Percentiles rank a stretch among this genome's conserved stretches.
These are phyloP conservation scores for Zophobas morio DNA, from an alignment of 1,140 invertebrate species.

Conservation along the genomic window DNA sequence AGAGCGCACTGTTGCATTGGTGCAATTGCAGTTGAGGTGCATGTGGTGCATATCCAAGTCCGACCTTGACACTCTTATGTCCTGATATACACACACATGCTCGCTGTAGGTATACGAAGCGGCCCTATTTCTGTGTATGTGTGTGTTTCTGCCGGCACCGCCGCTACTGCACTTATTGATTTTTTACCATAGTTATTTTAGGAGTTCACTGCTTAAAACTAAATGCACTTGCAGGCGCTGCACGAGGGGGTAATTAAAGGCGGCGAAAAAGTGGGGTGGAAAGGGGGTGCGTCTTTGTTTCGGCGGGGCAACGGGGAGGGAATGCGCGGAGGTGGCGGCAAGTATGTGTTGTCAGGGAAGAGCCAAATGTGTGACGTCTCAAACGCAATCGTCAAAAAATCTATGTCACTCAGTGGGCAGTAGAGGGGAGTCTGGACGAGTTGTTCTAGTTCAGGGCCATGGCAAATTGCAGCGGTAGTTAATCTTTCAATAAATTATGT, in stretches of 20 bases:
- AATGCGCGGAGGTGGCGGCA: neutral
- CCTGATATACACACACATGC: slow-evolving; percentile 44
- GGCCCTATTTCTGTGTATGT: slow-evolving; percentile 37
- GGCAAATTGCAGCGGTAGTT: too few relatives aligned
- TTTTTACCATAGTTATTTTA: slow-evolving; percentile 61
- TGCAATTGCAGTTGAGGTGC: slow-evolving; percentile 62
- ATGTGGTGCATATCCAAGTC: slow-evolving; percentile 59
- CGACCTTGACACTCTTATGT: slow-evolving; percentile 66
- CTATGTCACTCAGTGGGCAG: too few relatives aligned
- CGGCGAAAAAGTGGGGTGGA: slow-evolving; percentile 17
- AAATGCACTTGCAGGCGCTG: slow-evolving; percentile 43
- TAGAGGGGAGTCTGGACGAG: too few relatives aligned
- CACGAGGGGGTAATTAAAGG: slow-evolving; percentile 24
- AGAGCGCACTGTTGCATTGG: slow-evolving; percentile 62
- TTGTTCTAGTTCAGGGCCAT: too few relatives aligned
- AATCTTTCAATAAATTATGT: too few relatives aligned
- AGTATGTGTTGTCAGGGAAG: too few relatives aligned
- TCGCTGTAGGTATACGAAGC: slow-evolving; percentile 13
- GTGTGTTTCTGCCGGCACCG: slow-evolving; percentile 44
- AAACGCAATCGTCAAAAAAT: too few relatives aligned
- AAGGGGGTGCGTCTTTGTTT: slow-evolving; percentile 10
- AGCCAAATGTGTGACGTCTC: too few relatives aligned
- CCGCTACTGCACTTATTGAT: slow-evolving; percentile 58
- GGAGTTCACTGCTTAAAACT: slow-evolving; percentile 54
- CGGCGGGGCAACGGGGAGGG: neutral